These are phyloP conservation scores for Andrena bicolor DNA, from an alignment of 2,888 invertebrate species.

Conservation along the genomic window DNA sequence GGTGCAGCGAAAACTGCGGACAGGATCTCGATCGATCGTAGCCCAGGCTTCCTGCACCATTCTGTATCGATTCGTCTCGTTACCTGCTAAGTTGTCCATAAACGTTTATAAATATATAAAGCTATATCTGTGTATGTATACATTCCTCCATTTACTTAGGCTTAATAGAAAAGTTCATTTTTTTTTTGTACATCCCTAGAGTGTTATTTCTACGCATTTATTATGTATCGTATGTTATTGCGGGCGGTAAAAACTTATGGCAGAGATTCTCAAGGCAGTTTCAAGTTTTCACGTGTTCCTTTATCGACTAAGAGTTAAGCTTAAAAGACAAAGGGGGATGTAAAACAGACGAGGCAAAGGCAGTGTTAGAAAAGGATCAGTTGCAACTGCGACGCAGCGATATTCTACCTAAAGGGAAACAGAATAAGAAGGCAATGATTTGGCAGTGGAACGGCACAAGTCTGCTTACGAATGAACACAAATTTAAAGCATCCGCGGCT, in stretches of 20 bases:
- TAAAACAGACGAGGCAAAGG: conserved; percentile 35
- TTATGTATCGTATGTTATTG: conserved; percentile 39
- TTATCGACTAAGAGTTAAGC: neutral
- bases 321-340: neutral
- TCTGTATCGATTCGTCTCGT: conserved; percentile 4
- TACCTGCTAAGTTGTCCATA: conserved; percentile 39
- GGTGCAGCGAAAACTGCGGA: neutral
- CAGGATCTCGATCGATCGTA: neutral
- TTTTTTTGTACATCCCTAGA: conserved; percentile 70
- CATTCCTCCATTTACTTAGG: conserved; percentile 66
- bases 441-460: conserved; percentile 48
- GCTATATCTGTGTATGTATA: conserved; percentile 65
- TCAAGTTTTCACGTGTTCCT: neutral
- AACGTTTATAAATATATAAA: conserved; percentile 71
- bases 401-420: conserved; percentile 7
- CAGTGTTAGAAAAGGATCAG: conserved; percentile 40
- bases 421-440: conserved; percentile 22
- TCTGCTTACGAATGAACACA: conserved; percentile 46
- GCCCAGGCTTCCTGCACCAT: conserved; percentile 5
- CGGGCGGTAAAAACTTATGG: conserved; percentile 53
- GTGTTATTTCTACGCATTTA: conserved; percentile 58
- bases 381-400: conserved; percentile 9
- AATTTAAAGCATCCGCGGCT: conserved; percentile 16
- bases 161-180: conserved; percentile 55
- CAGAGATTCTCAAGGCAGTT: conserved; percentile 46